A percentile compares a stretch with the other conserved stretches of the same genome.
Evolutionary conservation across 1,140 invertebrate genomes (phyloP).

Genomic region (Ceratosolen fusciceps): DNA sequence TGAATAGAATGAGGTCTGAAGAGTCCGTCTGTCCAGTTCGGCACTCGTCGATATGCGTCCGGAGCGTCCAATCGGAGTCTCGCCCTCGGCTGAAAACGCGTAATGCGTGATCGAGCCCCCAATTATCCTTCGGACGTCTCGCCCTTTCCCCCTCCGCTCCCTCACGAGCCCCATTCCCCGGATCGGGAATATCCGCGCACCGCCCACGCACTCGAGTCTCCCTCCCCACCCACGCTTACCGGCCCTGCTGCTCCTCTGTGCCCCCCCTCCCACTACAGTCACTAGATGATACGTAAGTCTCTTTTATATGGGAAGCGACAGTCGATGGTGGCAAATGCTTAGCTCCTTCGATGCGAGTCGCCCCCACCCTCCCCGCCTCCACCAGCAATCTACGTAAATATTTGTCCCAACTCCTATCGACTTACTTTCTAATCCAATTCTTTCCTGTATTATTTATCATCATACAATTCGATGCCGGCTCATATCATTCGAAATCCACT

Average conservation of each 20-base stretch:
- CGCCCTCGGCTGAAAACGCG: not conserved
- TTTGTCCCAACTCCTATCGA: not conserved
- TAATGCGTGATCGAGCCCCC: slow-evolving; percentile 25
- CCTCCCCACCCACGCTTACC: not conserved
- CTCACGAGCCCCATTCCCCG: not conserved
- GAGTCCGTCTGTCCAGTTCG: not conserved
- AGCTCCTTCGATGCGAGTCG: too few species aligned
- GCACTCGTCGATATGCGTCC: not conserved
- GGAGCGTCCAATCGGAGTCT: slow-evolving; percentile 5
- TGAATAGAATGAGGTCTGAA: not conserved
- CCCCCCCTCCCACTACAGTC: not conserved
- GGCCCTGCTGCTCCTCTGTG: not conserved
- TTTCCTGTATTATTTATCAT: too few species aligned
- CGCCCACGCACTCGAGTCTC: not conserved
- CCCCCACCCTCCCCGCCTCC: too few species aligned
- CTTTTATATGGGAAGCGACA: too few species aligned
- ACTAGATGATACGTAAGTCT: not conserved
- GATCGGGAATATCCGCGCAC: not conserved
- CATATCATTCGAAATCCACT: too few species aligned
- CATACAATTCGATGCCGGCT: too few species aligned
- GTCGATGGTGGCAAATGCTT: not conserved
- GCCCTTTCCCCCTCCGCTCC: not conserved
- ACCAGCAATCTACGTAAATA: not conserved
- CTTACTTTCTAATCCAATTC: not conserved
- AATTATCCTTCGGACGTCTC: slow-evolving; percentile 27